Conservation (phyloP, 2,797 vertebrate genomes). For the Thripadectes ignobilis region DNA sequence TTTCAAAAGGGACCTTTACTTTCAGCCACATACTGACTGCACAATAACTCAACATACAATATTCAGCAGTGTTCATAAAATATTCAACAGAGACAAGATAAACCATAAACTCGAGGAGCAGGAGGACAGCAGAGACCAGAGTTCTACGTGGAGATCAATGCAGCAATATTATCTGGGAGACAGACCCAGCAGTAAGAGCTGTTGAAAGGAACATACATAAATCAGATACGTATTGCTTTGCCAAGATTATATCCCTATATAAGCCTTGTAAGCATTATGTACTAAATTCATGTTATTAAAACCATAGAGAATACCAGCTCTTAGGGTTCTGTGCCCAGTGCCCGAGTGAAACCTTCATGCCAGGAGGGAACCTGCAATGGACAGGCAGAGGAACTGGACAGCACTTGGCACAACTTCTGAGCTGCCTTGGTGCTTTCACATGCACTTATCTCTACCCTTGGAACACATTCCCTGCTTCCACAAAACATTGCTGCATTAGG, state of each 20-base stretch:
- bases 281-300: neutral
- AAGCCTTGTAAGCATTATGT: neutral
- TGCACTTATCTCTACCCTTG: neutral
- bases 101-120: neutral
- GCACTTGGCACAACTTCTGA: rapidly evolving
- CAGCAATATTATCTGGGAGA: neutral
- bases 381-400: neutral
- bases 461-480: neutral
- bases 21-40: neutral
- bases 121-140: neutral
- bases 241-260: neutral
- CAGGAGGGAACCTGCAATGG: neutral
- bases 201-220: neutral
- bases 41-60: neutral
- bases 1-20: neutral
- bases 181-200: neutral
- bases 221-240: neutral
- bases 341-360: neutral
- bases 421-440: neutral
- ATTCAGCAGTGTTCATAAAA: neutral
- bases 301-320: neutral
- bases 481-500: neutral
- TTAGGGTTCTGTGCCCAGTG: neutral
- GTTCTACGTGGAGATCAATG: neutral
- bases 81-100: neutral